phyloP scores from a whole-genome alignment of 1,140 invertebrate species.

The Tribolium castaneum region DNA sequence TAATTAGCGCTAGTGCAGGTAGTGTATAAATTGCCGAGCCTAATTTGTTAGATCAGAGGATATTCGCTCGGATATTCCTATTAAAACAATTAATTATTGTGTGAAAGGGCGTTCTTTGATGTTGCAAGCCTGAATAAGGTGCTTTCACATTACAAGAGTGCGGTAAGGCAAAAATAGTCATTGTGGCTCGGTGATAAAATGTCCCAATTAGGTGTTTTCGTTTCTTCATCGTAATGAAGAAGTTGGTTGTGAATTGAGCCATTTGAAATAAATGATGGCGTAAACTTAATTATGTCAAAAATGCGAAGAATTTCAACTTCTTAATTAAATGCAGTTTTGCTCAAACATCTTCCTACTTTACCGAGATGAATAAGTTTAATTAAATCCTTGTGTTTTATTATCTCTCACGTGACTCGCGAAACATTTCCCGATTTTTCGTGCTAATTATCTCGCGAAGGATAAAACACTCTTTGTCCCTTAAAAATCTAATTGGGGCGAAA shows the following conservation, averaged over 20 bases:
- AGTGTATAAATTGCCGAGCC: not conserved
- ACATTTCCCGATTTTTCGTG: not conserved
- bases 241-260: constrained; percentile 57
- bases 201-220: constrained; percentile 29
- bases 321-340: constrained; percentile 65
- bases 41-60: constrained; percentile 1
- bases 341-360: constrained; percentile 61
- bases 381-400: constrained; percentile 65
- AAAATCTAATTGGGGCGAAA: constrained; percentile 29
- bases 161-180: constrained; percentile 12
- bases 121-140: not conserved
- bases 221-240: constrained; percentile 38
- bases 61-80: not conserved
- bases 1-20: not conserved
- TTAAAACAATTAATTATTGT: constrained; percentile 17
- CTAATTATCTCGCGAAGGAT: constrained; percentile 3
- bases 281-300: constrained; percentile 64
- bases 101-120: constrained; percentile 10
- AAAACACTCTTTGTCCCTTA: not conserved
- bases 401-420: constrained; percentile 50
- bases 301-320: constrained; percentile 64
- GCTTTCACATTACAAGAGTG: constrained; percentile 11
- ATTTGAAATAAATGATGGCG: constrained; percentile 59
- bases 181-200: constrained; percentile 15
- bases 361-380: constrained; percentile 65